phyloP scores from a whole-genome alignment of 2,113 vertebrate species.

The Dolichallabes microphthalmus region DNA sequence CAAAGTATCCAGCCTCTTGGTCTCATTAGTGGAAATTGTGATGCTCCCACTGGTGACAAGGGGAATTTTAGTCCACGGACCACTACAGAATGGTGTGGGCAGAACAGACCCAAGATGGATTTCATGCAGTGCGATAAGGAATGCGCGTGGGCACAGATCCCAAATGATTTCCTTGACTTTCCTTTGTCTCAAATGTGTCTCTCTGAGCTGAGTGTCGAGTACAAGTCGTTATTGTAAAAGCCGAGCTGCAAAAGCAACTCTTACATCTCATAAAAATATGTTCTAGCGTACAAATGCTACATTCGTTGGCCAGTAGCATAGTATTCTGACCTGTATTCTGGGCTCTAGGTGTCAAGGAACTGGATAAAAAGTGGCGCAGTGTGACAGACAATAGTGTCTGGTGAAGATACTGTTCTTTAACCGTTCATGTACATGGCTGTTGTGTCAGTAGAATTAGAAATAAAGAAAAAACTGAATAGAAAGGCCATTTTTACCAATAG shows the following conservation, averaged over 20 bases:
- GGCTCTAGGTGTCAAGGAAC: background rate
- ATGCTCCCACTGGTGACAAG: slow-evolving; percentile 33
- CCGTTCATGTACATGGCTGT: background rate
- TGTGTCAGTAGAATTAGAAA: background rate
- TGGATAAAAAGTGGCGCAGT: background rate
- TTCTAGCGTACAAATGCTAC: background rate
- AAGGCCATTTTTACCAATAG: background rate
- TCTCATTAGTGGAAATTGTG: slow-evolving; percentile 35
- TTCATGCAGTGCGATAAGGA: slow-evolving; percentile 34
- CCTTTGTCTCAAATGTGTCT: slow-evolving; percentile 23
- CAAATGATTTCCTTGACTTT: slow-evolving; percentile 26
- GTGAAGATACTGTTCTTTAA: background rate
- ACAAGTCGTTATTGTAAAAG: slow-evolving; percentile 6
- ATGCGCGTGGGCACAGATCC: slow-evolving; percentile 33
- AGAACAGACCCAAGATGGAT: slow-evolving; percentile 22
- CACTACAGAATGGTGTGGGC: slow-evolving; percentile 28
- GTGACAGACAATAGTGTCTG: background rate
- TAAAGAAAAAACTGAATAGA: background rate
- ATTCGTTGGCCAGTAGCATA: background rate
- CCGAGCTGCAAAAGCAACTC: background rate
- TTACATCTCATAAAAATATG: slow-evolving; percentile 1
- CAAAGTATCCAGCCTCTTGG: slow-evolving; percentile 17
- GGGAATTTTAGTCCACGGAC: slow-evolving; percentile 22
- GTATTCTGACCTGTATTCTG: background rate
- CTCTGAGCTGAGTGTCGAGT: slow-evolving; percentile 5